Evolutionary conservation across 2,888 invertebrate species (phyloP), one percentile per base, ranked within the genome.

Genomic region (Drosophila helvetica): DNA sequence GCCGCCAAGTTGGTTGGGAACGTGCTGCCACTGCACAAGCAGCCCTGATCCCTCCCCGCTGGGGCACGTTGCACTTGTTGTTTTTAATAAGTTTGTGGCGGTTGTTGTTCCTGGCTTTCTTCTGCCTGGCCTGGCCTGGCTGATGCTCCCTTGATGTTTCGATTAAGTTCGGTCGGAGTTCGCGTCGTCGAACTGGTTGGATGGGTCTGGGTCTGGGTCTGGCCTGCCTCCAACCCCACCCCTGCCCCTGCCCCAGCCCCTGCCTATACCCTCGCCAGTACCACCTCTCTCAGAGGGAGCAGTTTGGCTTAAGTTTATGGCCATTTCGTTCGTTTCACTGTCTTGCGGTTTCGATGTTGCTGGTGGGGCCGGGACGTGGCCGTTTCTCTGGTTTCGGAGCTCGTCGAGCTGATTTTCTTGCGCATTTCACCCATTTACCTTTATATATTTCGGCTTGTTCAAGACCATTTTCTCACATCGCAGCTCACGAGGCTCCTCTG

Each of bases 111-210:
- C 38, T 61, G 38, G 45, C 64, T 55, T 57, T 66, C 18, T 54
- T 19, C 52, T 75, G 53, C 51, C 60, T 22, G 22, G 53, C 51
- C 60, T 27, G 27, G 27, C 27, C 27, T 71, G 55, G 22, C 33
- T 79, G 73, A 59, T 78, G 55, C 75, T 88, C 77, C 77, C 85
- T 88, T 90, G 86, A 82, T 89, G 79, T 84, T 88, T 89, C 88
- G 86, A 86, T 88, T 88, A 82, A 86, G 87, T 89, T 89, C 86
- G 88, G 80, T 89, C 86, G 88, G 80, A 83, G 83, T 83, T 89
- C 85, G 89, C 85, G 59, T 75, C 66, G 89, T 74, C 79, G 83
- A 86, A 83, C 89, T 88, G 89, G 79, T 77, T 81, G 78, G 82
- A 73, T 85, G 71, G 58, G 70, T 89, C 67, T 75, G 15, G 12